phyloP scores from a whole-genome alignment of 37 sponge, comb jelly and placozoan genomes.

The Mnemiopsis leidyi region DNA sequence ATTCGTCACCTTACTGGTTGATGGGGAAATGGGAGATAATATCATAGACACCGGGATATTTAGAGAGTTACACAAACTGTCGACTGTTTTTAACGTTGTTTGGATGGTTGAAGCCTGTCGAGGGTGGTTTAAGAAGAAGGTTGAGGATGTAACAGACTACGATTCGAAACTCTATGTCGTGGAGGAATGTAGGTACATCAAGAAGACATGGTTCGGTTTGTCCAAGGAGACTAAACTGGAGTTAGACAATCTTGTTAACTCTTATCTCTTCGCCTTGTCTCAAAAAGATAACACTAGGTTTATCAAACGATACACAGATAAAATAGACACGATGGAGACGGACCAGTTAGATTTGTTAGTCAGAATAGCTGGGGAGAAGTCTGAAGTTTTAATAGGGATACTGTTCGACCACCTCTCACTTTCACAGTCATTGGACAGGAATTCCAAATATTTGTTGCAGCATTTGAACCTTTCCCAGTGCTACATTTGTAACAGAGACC shows the following conservation, averaged over 20 bases:
- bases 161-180: not conserved
- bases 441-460: not conserved
- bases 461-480: not conserved
- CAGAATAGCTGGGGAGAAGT: not conserved
- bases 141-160: not conserved
- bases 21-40: not conserved
- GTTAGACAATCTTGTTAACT: not conserved
- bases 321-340: not conserved
- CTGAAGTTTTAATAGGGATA: not conserved
- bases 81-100: not conserved
- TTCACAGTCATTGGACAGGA: not conserved
- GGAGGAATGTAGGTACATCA: not conserved
- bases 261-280: not conserved
- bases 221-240: not conserved
- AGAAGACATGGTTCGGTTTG: not conserved
- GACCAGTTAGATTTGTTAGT: not conserved
- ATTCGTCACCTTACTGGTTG: not conserved
- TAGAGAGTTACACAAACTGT: not conserved
- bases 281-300: not conserved
- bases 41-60: not conserved
- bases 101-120: not conserved
- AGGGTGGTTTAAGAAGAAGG: not conserved
- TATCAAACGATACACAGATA: not conserved
- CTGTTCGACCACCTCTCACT: not conserved
- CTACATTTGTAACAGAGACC: not conserved